Base-by-base conservation (phyloP, 1,140 invertebrate genomes). In the Diorhabda elongata region DNA sequence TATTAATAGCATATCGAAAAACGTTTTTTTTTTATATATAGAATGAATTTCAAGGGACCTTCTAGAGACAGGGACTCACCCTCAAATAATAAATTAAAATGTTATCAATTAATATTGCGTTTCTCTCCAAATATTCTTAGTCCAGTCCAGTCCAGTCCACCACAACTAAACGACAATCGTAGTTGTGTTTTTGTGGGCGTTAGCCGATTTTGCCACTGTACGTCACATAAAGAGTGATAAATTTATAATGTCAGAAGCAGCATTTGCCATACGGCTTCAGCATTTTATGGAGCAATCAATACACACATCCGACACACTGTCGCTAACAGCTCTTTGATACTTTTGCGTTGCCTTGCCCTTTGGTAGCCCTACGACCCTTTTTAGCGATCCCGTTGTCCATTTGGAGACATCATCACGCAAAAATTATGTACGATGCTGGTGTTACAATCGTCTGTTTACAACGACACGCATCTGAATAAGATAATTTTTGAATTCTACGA, bases 201-300 rank as follows among this genome's bases (percentile, higher is more conserved):
- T 65, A 52, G 52, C 52, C 26, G 52, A 8, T 42, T 26, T 26
- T 52, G 26, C 11, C n/a, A 47, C 42, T 44, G 47, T 41, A 26
- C 41, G 52, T 58, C 71, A 70, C 66, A 69, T 69, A 72, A 72
- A 72, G 71, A 57, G 61, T 64, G 71, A 72, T 72, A 72, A 72
- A 72, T 72, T 68, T 70, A 63, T 45, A 68, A 68, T 68, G 71
- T 70, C 71, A 69, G 41, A 42, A 57, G 42, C 71, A 71, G 71
- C 26, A 52, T 63, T 58, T 6, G 47, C 47, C 47, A 52, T 26
- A 52, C 41, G 60, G 58, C 65, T 66, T 70, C 71, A 70, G 71
- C 69, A 70, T 70, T 70, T 71, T 73, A 73, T 73, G 69, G 71
- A 65, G 71, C 71, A 68, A 73, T 73, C 71, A 73, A 73, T 73